phyloP scores from a whole-genome alignment of 2,113 vertebrate species.

The Murina feae region DNA sequence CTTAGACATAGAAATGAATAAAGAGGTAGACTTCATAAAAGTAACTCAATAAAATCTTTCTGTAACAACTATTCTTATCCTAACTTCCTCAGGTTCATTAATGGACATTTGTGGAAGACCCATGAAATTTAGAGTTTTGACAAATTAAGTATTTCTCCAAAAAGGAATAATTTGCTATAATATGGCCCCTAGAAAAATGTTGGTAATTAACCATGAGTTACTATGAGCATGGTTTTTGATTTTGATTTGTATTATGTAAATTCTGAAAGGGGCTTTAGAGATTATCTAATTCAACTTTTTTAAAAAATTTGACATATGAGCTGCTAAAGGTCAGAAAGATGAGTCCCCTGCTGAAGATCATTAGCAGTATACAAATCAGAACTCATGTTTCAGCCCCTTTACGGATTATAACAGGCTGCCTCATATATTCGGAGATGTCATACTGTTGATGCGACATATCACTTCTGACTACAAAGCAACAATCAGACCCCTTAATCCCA shows the following conservation, averaged over 20 bases:
- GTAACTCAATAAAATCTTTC: not conserved
- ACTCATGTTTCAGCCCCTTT: not conserved
- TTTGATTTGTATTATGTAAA: not conserved
- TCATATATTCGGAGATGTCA: not conserved
- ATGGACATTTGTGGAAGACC: not conserved
- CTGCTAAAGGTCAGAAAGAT: not conserved
- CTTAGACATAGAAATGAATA: not conserved
- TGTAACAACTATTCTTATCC: not conserved
- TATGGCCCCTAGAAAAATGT: not conserved
- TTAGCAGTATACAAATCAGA: not conserved
- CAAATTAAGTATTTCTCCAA: not conserved
- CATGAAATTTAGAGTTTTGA: not conserved
- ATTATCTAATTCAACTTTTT: not conserved
- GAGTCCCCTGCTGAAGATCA: not conserved
- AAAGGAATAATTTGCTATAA: not conserved
- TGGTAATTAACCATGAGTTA: not conserved
- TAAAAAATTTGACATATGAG: not conserved
- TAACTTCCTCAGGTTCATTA: not conserved
- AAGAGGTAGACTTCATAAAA: not conserved
- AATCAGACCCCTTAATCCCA: constrained; percentile 53
- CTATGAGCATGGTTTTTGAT: not conserved
- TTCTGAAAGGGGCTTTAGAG: not conserved
- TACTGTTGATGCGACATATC: constrained; percentile 4
- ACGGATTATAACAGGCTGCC: not conserved
- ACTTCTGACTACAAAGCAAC: constrained; percentile 49